A percentile compares a stretch with the other conserved stretches of the same genome.
phyloP scores from a whole-genome alignment of 2,888 invertebrate genomes.

The Anthophora plumipes region DNA sequence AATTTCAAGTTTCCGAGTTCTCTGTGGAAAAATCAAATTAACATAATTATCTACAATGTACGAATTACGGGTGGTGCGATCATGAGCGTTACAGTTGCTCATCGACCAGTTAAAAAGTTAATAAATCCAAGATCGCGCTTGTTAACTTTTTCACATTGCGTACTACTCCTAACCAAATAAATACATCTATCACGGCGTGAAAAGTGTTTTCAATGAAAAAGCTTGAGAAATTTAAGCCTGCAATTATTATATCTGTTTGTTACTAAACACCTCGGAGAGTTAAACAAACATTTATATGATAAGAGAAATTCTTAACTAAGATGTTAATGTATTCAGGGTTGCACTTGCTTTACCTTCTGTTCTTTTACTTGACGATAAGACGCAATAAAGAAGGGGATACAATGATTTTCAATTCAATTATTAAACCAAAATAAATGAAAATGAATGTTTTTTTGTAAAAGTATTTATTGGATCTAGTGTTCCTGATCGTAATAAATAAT shows the following conservation, averaged over 20 bases:
- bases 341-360: background rate
- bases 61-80: background rate
- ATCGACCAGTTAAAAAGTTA: constrained; percentile 20
- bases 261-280: background rate
- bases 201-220: background rate
- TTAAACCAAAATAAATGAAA: no score
- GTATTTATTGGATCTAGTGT: no score
- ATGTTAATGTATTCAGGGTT: background rate
- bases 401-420: no score
- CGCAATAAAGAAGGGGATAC: background rate
- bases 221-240: background rate
- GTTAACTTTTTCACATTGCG: background rate
- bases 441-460: no score
- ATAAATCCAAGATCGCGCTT: constrained; percentile 20
- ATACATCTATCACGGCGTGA: background rate
- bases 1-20: constrained; percentile 6
- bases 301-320: background rate
- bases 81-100: background rate
- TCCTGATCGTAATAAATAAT: no score
- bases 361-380: background rate
- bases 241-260: constrained; percentile 6
- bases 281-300: background rate
- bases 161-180: background rate
- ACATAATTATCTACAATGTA: constrained; percentile 18
- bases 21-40: constrained; percentile 21